Conservation (phyloP, 2,113 vertebrate genomes). For the Protobothrops mucrosquamatus region DNA sequence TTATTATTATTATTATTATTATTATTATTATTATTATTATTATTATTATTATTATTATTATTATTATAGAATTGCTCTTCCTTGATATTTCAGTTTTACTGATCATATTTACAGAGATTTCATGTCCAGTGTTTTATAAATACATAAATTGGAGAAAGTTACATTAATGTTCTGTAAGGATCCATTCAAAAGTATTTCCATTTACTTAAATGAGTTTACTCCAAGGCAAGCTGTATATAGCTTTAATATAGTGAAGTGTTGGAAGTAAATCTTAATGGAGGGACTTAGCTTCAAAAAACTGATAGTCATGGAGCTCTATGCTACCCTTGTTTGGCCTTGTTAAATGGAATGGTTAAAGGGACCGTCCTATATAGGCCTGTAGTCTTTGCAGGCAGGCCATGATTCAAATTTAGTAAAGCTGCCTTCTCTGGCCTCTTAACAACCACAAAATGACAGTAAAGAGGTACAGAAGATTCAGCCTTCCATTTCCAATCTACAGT, state of each 20-base stretch:
- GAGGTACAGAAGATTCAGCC: neutral
- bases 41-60: too few species aligned
- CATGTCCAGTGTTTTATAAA: neutral
- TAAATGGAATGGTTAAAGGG: neutral
- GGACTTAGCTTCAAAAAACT: neutral
- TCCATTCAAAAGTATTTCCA: neutral
- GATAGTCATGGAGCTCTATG: neutral
- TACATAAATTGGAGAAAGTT: neutral
- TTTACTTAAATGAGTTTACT: neutral
- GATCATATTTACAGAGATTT: neutral
- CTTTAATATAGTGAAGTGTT: neutral
- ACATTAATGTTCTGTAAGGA: neutral
- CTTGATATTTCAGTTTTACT: neutral
- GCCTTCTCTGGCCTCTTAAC: neutral
- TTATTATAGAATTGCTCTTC: neutral
- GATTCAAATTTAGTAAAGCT: neutral
- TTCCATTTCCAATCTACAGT: neutral
- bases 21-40: too few species aligned
- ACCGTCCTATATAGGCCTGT: neutral
- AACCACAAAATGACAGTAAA: neutral
- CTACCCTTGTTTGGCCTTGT: neutral
- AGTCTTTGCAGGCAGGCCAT: neutral
- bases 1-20: too few species aligned
- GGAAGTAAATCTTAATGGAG: neutral
- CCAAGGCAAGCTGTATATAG: neutral